Evolutionary conservation across 2,113 vertebrate genomes (phyloP).

Genomic region (Actenoides hombroni): DNA sequence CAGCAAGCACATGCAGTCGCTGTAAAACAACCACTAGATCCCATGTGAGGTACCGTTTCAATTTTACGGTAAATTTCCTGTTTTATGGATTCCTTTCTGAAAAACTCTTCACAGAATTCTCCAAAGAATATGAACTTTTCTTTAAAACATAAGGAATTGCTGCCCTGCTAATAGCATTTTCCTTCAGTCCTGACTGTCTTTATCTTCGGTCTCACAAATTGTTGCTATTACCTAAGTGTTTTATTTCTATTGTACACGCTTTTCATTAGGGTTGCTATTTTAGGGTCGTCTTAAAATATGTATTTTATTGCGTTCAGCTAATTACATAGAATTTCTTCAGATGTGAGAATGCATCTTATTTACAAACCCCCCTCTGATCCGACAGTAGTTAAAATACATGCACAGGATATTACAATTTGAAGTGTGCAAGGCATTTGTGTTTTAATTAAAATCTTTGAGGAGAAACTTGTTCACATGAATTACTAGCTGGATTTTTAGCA

Average conservation of each 20-base stretch:
- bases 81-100: conserved; percentile 62
- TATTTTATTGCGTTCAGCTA: neutral
- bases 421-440: conserved; percentile 63
- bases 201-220: neutral
- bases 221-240: neutral
- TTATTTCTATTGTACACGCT: neutral
- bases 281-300: neutral
- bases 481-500: conserved; percentile 71
- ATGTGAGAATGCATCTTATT: conserved; percentile 32
- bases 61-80: conserved; percentile 61
- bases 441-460: conserved; percentile 76
- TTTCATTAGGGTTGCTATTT: neutral
- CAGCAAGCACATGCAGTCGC: neutral
- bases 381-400: conserved; percentile 27
- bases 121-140: conserved; percentile 37
- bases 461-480: conserved; percentile 73
- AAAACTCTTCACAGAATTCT: conserved; percentile 18
- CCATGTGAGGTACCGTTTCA: conserved; percentile 45
- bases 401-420: conserved; percentile 52
- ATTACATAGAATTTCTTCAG: conserved; percentile 7
- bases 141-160: neutral
- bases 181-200: neutral
- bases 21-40: conserved; percentile 25
- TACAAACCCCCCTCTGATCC: conserved; percentile 26
- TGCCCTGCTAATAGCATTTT: conserved; percentile 3